Base-by-base conservation (phyloP, 1,140 invertebrate genomes). In the Paralvinella palmiformis region DNA sequence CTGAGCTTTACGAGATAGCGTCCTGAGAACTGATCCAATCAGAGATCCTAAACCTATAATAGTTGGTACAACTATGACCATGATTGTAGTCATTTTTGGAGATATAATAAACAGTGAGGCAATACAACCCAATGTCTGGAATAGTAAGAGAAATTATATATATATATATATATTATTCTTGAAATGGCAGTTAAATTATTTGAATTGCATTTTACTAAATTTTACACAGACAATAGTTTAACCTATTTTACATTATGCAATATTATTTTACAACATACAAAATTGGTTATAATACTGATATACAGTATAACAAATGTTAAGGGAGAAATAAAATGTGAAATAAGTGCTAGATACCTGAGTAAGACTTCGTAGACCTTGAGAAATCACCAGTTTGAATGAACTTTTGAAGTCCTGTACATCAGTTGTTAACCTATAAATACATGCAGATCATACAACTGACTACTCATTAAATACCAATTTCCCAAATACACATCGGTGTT, bases 381-480 rank as follows among this genome's bases (percentile, higher is more conserved):
- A 91, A 62, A 97, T 87, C 52, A 88, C 89, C 67, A 89, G 85
- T 79, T 97, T 97, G 74, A 97, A 97, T 3, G 90, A 90, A 71
- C 92, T 94, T 82, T 98, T 97, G 74, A 97, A 97, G 72, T 97
- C 94, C 80, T 97, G 94, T 22, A 97, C 88, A 84, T 98, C 94
- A 68, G 88, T 86, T 29, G 92, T 95, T 60, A 97, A 79, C 73
- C 90, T 89, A n/a, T n/a, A n/a, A n/a, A n/a, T n/a, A n/a, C n/a
- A n/a, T n/a, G n/a, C n/a, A n/a, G n/a, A 70, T 60, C 83, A 83
- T 69, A 58, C 72, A 72, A 63, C n/a, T 20, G 27, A 52, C 27
- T 20, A 52, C 5, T 52, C 48, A 52, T 6, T 20, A n/a, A n/a
- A n/a, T n/a, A n/a, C n/a, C n/a, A n/a, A n/a, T n/a, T n/a, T n/a